Evolutionary conservation across 2,888 invertebrate genomes (phyloP).

Genomic region (Ptilodon capucinus): DNA sequence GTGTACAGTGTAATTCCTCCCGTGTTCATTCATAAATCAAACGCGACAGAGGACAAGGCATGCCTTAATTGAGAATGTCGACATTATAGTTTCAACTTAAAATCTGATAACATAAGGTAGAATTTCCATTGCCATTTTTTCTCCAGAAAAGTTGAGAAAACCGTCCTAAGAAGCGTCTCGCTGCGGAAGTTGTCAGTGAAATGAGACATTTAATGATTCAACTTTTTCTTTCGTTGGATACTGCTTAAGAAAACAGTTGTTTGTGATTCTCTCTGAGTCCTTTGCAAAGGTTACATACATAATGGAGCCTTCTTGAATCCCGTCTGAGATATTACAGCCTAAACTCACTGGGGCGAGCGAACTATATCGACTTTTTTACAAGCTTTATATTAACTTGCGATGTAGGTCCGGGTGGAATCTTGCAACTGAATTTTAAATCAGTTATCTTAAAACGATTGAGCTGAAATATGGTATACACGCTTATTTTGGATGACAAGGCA

Average conservation of each 20-base stretch:
- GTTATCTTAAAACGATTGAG: too few relatives aligned
- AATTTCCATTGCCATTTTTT: conserved; percentile 5
- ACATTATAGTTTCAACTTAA: conserved; percentile 23
- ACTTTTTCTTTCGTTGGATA: conserved; percentile 12
- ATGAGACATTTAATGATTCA: conserved; percentile 29
- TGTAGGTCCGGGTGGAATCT: too few relatives aligned
- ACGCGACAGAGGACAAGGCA: conserved; percentile 28
- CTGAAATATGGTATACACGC: too few relatives aligned
- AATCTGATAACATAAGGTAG: conserved; percentile 10
- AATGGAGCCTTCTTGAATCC: conserved; percentile 6
- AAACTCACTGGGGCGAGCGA: too few relatives aligned
- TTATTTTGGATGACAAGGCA: too few relatives aligned
- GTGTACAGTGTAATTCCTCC: too few relatives aligned
- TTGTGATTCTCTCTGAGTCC: conserved; percentile 15
- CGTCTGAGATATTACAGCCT: background rate
- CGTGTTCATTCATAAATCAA: conserved; percentile 53
- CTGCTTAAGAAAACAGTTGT: conserved; percentile 9
- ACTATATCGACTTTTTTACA: too few relatives aligned
- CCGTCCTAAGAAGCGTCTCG: too few relatives aligned
- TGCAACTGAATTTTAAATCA: too few relatives aligned
- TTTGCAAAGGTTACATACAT: conserved; percentile 17
- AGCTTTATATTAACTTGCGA: too few relatives aligned
- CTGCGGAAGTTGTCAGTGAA: conserved; percentile 21
- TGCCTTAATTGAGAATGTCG: conserved; percentile 26
- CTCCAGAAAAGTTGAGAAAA: conserved; percentile 13